phyloP scores from a whole-genome alignment of 2,888 invertebrate genomes.

The Phengaris alcon region DNA sequence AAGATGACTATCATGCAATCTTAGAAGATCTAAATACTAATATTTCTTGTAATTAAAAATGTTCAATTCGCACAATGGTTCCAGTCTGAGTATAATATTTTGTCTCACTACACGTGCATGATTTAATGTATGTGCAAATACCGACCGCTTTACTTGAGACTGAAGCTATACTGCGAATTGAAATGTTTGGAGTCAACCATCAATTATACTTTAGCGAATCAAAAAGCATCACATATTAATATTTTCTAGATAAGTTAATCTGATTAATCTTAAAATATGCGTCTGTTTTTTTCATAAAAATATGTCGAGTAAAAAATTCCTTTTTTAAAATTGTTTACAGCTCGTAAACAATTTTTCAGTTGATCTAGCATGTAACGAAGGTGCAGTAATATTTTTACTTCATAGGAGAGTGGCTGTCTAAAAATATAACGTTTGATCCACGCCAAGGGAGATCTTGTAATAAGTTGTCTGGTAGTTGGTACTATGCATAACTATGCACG shows the following conservation, averaged over 20 bases:
- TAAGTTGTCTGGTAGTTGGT: background rate
- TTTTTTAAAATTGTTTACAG: no score
- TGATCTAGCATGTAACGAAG: conserved; percentile 20
- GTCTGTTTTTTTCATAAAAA: background rate
- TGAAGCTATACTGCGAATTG: no score
- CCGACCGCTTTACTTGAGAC: no score
- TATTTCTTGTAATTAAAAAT: no score
- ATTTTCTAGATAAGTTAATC: background rate
- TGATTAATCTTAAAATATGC: background rate
- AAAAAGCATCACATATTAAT: background rate
- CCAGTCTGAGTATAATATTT: no score
- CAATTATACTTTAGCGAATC: no score
- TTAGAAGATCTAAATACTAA: no score
- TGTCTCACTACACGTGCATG: no score
- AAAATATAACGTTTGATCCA: background rate
- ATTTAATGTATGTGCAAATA: no score
- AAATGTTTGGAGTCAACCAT: no score
- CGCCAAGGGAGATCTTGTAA: background rate
- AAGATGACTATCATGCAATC: no score
- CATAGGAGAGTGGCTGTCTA: conserved; percentile 10
- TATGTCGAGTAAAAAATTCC: background rate
- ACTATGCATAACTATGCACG: background rate
- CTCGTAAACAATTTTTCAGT: conserved; percentile 9
- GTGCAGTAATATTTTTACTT: background rate
- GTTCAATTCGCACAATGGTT: no score